Conservation (phyloP, 1,140 invertebrate genomes). For the Camponotus vicinus region DNA sequence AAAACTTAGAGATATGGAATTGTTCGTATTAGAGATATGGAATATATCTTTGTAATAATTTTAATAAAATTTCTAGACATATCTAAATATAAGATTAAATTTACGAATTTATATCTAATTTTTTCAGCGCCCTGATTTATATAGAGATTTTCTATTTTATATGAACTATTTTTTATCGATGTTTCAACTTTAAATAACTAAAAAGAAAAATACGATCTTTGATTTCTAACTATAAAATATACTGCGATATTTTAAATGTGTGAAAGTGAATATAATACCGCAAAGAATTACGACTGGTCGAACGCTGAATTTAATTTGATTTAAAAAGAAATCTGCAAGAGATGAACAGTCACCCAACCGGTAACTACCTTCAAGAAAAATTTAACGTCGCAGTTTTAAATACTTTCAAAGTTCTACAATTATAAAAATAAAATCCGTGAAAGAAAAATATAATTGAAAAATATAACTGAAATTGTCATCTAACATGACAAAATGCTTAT, state of each 20-base stretch:
- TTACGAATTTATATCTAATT: neutral
- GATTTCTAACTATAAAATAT: slow-evolving; percentile 31
- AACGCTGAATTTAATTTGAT: slow-evolving; percentile 36
- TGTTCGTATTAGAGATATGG: too few species aligned
- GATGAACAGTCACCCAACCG: neutral
- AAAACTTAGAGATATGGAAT: neutral
- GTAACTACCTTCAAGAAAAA: neutral
- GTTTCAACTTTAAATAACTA: neutral
- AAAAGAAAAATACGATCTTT: neutral
- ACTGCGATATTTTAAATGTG: neutral
- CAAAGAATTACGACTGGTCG: neutral
- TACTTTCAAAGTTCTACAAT: neutral
- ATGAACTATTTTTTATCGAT: neutral
- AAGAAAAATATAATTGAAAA: neutral
- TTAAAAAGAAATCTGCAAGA: slow-evolving; percentile 23
- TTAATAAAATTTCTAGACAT: neutral
- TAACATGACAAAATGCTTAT: neutral
- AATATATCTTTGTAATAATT: neutral
- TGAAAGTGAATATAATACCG: slow-evolving; percentile 1
- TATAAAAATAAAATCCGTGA: neutral
- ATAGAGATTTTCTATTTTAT: neutral
- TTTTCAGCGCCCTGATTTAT: neutral
- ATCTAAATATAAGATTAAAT: neutral
- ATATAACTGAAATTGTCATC: neutral
- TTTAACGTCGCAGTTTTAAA: slow-evolving; percentile 6